These are phyloP conservation scores for Datnioides undecimradiatus DNA, from an alignment of 2,113 vertebrate genomes.

Conservation along the genomic window DNA sequence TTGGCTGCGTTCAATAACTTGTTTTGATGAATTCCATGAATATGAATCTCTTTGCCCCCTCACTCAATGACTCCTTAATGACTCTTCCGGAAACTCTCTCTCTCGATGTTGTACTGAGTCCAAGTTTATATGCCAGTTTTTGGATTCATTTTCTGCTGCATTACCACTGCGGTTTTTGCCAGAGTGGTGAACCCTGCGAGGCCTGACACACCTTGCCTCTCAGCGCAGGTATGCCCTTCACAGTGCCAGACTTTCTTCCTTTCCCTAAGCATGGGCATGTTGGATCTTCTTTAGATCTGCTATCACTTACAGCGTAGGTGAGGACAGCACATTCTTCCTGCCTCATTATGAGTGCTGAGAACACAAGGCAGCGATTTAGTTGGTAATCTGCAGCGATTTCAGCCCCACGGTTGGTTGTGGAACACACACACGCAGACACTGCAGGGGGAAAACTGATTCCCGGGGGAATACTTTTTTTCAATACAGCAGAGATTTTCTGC, in stretches of 20 bases:
- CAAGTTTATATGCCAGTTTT: slow-evolving; percentile 37
- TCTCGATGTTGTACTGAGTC: slow-evolving; percentile 26
- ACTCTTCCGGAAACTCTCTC: slow-evolving; percentile 52
- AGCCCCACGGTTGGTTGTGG: slow-evolving; percentile 42
- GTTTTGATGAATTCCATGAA: slow-evolving; percentile 70
- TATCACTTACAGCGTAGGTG: slow-evolving; percentile 69
- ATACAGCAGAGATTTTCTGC: slow-evolving; percentile 50
- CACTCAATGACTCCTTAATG: slow-evolving; percentile 62
- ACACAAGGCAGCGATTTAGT: slow-evolving; percentile 64
- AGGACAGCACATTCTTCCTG: slow-evolving; percentile 70
- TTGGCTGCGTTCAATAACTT: slow-evolving; percentile 61
- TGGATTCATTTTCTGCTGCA: slow-evolving; percentile 59
- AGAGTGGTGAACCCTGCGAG: slow-evolving; percentile 52
- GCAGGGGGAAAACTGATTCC: slow-evolving; percentile 57
- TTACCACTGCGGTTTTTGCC: slow-evolving; percentile 60
- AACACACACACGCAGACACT: slow-evolving; percentile 59
- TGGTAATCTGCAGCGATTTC: slow-evolving; percentile 55
- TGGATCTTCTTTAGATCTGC: slow-evolving; percentile 45
- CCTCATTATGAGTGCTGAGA: slow-evolving; percentile 60
- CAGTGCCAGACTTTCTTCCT: slow-evolving; percentile 31
- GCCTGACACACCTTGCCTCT: slow-evolving; percentile 61
- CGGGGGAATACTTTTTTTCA: slow-evolving; percentile 56
- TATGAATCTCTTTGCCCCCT: slow-evolving; percentile 50
- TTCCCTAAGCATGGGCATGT: slow-evolving; percentile 61
- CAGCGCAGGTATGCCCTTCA: slow-evolving; percentile 51